phyloP scores from a whole-genome alignment of 1,140 invertebrate genomes.

The Drosophila jambulina region DNA sequence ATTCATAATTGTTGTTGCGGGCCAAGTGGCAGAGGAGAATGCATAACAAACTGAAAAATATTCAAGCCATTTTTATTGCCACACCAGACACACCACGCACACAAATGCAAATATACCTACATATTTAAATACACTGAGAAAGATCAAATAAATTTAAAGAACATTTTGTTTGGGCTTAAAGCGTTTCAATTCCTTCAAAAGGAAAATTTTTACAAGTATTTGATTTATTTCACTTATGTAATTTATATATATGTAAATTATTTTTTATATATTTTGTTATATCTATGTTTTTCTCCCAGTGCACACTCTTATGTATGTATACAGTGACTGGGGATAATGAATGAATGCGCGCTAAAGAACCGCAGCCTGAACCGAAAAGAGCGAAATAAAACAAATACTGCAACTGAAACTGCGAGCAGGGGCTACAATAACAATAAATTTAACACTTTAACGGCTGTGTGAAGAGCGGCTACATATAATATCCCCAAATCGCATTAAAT shows the following conservation, averaged over 20 bases:
- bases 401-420: slow-evolving; percentile 48
- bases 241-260: no score
- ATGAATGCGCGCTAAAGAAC: slow-evolving; percentile 80
- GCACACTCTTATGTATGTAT: slow-evolving; percentile 6
- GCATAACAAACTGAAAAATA: slow-evolving; percentile 83
- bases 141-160: accelerated
- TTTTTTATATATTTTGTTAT: not conserved
- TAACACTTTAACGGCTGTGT: slow-evolving; percentile 77
- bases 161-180: not conserved
- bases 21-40: slow-evolving; percentile 76
- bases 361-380: slow-evolving; percentile 71
- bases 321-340: slow-evolving; percentile 64
- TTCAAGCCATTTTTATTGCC: slow-evolving; percentile 81
- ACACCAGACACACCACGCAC: slow-evolving; percentile 60
- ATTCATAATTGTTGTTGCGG: slow-evolving; percentile 82
- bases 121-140: slow-evolving; percentile 9
- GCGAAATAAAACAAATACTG: slow-evolving; percentile 71
- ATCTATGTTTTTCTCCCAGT: not conserved
- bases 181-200: not conserved
- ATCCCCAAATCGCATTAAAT: slow-evolving; percentile 39
- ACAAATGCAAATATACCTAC: not conserved
- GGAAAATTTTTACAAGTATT: not conserved
- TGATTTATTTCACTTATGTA: not conserved
- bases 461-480: slow-evolving; percentile 34
- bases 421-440: slow-evolving; percentile 75